Percentiles rank a stretch among this genome's conserved stretches.
Conservation (phyloP, 2,797 vertebrate species). For the Cheirogaleus major region DNA sequence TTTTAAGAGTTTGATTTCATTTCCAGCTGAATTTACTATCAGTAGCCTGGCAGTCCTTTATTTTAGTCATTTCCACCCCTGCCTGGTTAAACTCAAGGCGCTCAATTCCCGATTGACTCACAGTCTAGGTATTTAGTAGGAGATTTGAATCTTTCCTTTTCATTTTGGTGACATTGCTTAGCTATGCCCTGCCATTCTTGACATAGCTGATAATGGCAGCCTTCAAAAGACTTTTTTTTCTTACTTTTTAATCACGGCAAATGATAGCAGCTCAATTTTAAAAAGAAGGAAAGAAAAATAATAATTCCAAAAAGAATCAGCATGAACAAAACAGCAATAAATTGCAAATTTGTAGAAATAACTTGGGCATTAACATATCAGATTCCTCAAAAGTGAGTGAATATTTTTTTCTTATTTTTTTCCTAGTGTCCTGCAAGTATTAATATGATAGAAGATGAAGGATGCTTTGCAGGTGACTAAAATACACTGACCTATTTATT, state of each 20-base stretch:
- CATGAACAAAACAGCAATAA: not conserved
- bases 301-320: not conserved
- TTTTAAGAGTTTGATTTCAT: slow-evolving; percentile 79
- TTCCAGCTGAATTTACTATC: slow-evolving; percentile 82
- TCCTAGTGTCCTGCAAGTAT: not conserved
- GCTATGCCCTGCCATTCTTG: slow-evolving; percentile 80
- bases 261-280: not conserved
- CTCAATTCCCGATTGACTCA: slow-evolving; percentile 83
- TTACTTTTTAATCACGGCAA: slow-evolving; percentile 42
- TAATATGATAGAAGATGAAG: not conserved
- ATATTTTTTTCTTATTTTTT: slow-evolving; percentile 19
- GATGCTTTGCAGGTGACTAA: not conserved
- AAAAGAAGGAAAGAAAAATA: not conserved
- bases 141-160: slow-evolving; percentile 83
- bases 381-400: slow-evolving; percentile 45
- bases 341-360: slow-evolving; percentile 1
- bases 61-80: slow-evolving; percentile 82
- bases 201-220: slow-evolving; percentile 79
- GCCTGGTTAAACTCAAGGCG: slow-evolving; percentile 73
- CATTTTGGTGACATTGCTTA: slow-evolving; percentile 79
- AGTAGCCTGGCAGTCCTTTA: slow-evolving; percentile 67
- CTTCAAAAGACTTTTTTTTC: slow-evolving; percentile 69
- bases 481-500: not conserved
- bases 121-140: slow-evolving; percentile 85
- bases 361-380: slow-evolving; percentile 11